These are phyloP conservation scores for Xiphophorus birchmanni DNA, from an alignment of 2,797 vertebrate genomes.

Conservation along the genomic window DNA sequence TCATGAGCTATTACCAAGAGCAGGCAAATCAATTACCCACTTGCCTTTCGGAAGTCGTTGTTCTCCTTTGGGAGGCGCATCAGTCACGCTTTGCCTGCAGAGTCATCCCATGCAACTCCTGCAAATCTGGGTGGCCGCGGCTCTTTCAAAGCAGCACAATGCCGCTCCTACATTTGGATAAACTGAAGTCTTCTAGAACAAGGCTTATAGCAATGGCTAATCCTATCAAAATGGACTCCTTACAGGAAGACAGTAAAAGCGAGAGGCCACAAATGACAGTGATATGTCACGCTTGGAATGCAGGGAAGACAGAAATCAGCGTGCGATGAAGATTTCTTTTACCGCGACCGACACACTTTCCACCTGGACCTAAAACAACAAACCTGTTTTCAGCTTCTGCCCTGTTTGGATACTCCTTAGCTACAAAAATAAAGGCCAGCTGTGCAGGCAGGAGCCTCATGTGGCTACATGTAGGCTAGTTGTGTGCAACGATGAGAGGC, in stretches of 20 bases:
- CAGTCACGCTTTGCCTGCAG: slow-evolving; percentile 71
- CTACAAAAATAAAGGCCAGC: slow-evolving; percentile 82
- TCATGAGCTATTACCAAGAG: slow-evolving; percentile 69
- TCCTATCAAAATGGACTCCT: slow-evolving; percentile 85
- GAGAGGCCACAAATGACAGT: slow-evolving; percentile 73
- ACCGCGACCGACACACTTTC: slow-evolving; percentile 65
- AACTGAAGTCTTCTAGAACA: slow-evolving; percentile 81
- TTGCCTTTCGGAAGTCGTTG: slow-evolving; percentile 71
- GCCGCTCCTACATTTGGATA: slow-evolving; percentile 77
- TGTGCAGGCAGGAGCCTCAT: slow-evolving; percentile 76
- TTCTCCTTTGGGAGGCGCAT: slow-evolving; percentile 72
- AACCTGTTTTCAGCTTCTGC: slow-evolving; percentile 69
- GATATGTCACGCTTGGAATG: slow-evolving; percentile 79
- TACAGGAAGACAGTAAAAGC: slow-evolving; percentile 78
- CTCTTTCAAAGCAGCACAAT: slow-evolving; percentile 79
- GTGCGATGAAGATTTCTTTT: slow-evolving; percentile 63
- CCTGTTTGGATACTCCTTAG: slow-evolving; percentile 81
- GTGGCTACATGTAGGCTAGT: slow-evolving; percentile 80
- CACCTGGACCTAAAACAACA: slow-evolving; percentile 84
- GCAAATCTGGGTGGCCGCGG: slow-evolving; percentile 81
- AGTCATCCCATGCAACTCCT: slow-evolving; percentile 66
- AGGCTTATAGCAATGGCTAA: slow-evolving; percentile 78
- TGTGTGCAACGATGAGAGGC: slow-evolving; percentile 70
- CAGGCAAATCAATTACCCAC: slow-evolving; percentile 75
- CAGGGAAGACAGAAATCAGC: slow-evolving; percentile 65